Conservation (phyloP, 2,113 vertebrate genomes). For the Phycodurus eques region DNA sequence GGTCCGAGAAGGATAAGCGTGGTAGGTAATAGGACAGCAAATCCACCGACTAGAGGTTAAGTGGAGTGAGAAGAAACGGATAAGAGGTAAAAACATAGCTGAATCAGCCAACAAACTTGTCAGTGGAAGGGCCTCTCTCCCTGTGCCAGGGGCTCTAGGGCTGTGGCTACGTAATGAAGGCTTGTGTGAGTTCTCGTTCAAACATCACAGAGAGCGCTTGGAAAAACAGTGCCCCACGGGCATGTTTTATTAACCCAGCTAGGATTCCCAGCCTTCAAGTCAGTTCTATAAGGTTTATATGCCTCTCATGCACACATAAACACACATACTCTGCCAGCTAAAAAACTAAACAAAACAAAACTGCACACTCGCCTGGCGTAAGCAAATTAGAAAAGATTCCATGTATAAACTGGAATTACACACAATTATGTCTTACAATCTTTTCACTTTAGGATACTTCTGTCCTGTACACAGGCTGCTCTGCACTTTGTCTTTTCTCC, state of each 20-base stretch:
- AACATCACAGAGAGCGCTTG: conserved; percentile 69
- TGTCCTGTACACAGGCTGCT: conserved; percentile 23
- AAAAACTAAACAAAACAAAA: background rate
- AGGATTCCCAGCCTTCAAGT: conserved; percentile 61
- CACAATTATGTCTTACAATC: conserved; percentile 16
- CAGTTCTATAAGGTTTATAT: conserved; percentile 49
- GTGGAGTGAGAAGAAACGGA: conserved; percentile 59
- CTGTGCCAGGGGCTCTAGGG: conserved; percentile 70
- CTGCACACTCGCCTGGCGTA: conserved; percentile 5
- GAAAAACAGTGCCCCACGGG: conserved; percentile 68
- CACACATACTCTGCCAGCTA: conserved; percentile 19
- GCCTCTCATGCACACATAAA: conserved; percentile 32
- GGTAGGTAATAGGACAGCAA: conserved; percentile 43
- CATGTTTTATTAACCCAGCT: conserved; percentile 71
- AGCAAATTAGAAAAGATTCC: conserved; percentile 36
- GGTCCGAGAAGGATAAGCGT: conserved; percentile 28
- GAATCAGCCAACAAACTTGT: conserved; percentile 48
- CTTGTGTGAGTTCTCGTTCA: conserved; percentile 71
- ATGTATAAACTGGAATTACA: conserved; percentile 14
- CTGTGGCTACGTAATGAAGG: conserved; percentile 73
- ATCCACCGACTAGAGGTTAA: conserved; percentile 51
- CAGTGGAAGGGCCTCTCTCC: conserved; percentile 71
- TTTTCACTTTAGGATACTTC: conserved; percentile 17
- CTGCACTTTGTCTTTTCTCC: conserved; percentile 42
- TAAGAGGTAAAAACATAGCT: conserved; percentile 53